Evolutionary conservation across 2,113 vertebrate genomes (phyloP), one percentile per base, ranked within the genome.

Genomic region (Protobothrops mucrosquamatus): DNA sequence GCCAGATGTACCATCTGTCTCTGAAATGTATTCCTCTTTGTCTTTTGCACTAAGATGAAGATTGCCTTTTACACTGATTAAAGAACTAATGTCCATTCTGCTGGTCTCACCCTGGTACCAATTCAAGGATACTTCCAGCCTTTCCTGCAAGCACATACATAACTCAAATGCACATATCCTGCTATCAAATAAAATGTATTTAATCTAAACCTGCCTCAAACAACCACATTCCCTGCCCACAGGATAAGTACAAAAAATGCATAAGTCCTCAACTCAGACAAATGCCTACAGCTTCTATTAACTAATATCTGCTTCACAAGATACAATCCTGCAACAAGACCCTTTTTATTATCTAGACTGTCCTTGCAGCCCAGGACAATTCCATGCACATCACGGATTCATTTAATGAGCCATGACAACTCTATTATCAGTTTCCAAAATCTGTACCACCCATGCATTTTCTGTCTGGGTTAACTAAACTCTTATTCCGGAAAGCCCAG

Each of bases 1-100:
- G 85, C 87, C 88, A 92, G 87, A 93, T 88, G 88, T 92, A 96
- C 96, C 96, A 95, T 97, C 97, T 96, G 97, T 95, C 96, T 92
- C 93, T 89, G 57, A 91, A 95, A 95, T 93, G 95, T 94, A 93
- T 93, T 55, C 87, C 90, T 85, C 43, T 86, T 12, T 48, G 24
- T 39, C 87, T 74, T 89, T 89, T 86, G 87, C 88, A 86, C 74
- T 46, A 43, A 48, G 55, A 93, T 51, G 39, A 89, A 87, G 48
- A 88, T 57, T 3, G 54, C 34, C 52, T 51, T 85, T 91, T 56
- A 88, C 23, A 51, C 34, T 93, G 56, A 87, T 48, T 87, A 52
- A 54, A 86, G 57, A 5, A 55, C 86, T 51, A 54, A 24, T 11
- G 48, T 18, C 26, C 56, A 64, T 55, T 10, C 55, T 88, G 6